A percentile compares a stretch with the other conserved stretches of the same genome.
These are phyloP conservation scores for Lydus trimaculatus DNA, from an alignment of 2,888 invertebrate genomes.

Conservation along the genomic window DNA sequence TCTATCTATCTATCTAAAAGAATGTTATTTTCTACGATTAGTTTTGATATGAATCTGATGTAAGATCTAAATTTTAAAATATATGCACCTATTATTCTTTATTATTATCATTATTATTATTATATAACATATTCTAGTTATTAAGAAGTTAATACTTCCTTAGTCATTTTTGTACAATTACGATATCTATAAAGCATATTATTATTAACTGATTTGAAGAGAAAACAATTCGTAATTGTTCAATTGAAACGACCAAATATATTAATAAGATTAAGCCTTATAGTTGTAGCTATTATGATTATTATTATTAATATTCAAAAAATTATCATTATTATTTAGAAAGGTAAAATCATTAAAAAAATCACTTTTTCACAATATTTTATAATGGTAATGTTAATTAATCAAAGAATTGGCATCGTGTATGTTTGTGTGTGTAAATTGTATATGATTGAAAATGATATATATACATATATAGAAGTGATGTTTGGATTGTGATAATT, in stretches of 20 bases:
- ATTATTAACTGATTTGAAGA: neutral
- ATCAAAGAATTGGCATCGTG: neutral
- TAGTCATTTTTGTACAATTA: constrained; percentile 33
- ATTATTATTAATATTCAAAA: no score
- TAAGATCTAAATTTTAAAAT: constrained; percentile 4
- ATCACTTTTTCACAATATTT: constrained; percentile 39
- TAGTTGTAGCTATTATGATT: constrained; percentile 50
- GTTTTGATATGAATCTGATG: neutral
- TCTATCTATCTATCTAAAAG: no score
- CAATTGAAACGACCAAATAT: constrained; percentile 56
- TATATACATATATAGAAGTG: constrained; percentile 40
- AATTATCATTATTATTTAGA: constrained; percentile 35
- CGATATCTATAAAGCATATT: constrained; percentile 2
- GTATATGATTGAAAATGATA: no score
- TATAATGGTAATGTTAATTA: constrained; percentile 38
- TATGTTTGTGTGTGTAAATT: no score
- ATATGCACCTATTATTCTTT: neutral
- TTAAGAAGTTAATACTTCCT: constrained; percentile 27
- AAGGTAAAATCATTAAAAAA: constrained; percentile 21
- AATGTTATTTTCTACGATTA: neutral
- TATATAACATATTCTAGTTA: constrained; percentile 20
- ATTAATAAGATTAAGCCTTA: constrained; percentile 56
- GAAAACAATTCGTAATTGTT: constrained; percentile 38
- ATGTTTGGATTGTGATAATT: constrained; percentile 59
- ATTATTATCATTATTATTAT: neutral